These are phyloP conservation scores for Poicephalus gulielmi DNA, from an alignment of 2,113 vertebrate species.

Conservation along the genomic window DNA sequence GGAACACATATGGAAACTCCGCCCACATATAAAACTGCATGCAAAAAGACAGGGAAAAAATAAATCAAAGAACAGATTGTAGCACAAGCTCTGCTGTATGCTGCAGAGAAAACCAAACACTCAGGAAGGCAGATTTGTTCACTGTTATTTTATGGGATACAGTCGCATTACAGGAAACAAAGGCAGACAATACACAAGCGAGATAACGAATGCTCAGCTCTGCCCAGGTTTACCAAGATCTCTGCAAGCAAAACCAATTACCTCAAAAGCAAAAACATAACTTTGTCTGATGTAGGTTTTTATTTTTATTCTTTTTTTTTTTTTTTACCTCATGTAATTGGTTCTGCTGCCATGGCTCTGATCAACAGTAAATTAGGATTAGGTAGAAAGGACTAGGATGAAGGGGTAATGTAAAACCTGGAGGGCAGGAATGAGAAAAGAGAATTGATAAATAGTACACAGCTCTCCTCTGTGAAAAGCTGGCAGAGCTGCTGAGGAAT, in stretches of 20 bases:
- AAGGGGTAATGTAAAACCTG: conserved; percentile 4
- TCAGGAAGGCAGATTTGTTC: neutral
- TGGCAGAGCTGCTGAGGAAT: neutral
- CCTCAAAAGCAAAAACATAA: conserved; percentile 39
- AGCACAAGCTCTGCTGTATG: neutral
- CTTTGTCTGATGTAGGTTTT: conserved; percentile 16
- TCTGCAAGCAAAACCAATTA: conserved; percentile 17
- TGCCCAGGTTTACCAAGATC: neutral
- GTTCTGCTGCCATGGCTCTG: neutral
- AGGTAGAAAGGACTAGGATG: neutral
- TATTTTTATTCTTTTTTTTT: neutral
- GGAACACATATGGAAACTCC: neutral
- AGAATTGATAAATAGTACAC: conserved; percentile 34
- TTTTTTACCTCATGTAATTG: neutral
- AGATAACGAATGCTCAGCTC: neutral
- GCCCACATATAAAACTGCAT: neutral
- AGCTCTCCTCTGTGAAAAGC: neutral
- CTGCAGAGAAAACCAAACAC: neutral
- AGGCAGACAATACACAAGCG: neutral
- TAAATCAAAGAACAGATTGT: neutral
- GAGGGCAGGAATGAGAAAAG: conserved; percentile 5
- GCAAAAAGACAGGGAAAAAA: neutral
- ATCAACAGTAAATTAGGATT: conserved; percentile 45
- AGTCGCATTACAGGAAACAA: neutral
- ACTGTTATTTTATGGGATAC: neutral